Percentiles rank a stretch among this genome's conserved stretches.
Evolutionary conservation across 2,113 vertebrate species (phyloP).

Genomic region (Sialia sialis): DNA sequence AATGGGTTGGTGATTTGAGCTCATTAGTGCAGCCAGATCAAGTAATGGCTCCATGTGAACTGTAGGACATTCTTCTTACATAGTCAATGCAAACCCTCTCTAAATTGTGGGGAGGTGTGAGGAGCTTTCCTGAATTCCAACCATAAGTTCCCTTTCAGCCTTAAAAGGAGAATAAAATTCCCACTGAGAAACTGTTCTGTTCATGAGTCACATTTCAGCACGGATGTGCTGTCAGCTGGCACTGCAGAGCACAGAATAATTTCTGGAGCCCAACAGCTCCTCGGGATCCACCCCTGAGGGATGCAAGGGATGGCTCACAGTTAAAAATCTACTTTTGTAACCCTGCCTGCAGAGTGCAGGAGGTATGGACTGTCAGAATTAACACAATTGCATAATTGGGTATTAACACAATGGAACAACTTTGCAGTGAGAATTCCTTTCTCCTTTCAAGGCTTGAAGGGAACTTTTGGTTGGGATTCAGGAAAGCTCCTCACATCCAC

Average conservation of each 20-base stretch:
- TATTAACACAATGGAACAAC: neutral
- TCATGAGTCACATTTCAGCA: neutral
- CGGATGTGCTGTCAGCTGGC: neutral
- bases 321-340: neutral
- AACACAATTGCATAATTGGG: too few relatives aligned
- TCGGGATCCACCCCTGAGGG: neutral
- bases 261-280: neutral
- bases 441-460: neutral
- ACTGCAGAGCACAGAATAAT: neutral
- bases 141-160: neutral
- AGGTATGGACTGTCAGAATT: neutral
- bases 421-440: neutral
- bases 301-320: neutral
- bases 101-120: neutral
- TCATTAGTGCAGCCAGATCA: neutral
- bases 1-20: neutral
- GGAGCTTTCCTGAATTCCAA: neutral
- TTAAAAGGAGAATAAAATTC: neutral
- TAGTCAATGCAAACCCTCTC: fast-evolving
- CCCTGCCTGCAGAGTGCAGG: neutral
- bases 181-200: neutral
- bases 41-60: neutral
- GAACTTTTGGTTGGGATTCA: neutral
- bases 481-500: neutral
- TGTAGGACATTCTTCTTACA: neutral